These are phyloP conservation scores for Bicyclus anynana DNA, from an alignment of 1,140 invertebrate genomes.

Conservation along the genomic window DNA sequence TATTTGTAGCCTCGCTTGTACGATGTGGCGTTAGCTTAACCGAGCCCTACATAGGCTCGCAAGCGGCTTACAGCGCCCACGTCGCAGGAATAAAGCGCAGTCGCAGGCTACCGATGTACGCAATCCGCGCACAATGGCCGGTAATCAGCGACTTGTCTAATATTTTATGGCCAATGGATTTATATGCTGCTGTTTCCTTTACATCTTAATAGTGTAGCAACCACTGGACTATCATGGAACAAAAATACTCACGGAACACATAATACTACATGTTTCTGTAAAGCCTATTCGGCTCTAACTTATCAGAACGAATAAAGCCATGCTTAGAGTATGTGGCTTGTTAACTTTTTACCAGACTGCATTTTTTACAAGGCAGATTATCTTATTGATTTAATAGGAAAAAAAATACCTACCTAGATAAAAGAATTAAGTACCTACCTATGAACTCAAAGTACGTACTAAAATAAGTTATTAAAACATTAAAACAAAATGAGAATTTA, in stretches of 20 bases:
- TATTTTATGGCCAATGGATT: constrained; percentile 36
- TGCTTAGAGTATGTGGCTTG: no score
- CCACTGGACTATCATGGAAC: background rate
- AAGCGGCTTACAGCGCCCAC: constrained; percentile 32
- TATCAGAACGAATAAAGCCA: no score
- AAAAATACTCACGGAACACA: background rate
- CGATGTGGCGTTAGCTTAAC: background rate
- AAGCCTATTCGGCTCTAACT: no score
- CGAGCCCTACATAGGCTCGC: constrained; percentile 26
- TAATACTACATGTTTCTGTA: no score
- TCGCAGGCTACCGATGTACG: constrained; percentile 37
- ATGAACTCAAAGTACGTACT: no score
- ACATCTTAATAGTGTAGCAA: background rate
- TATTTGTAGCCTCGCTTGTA: background rate
- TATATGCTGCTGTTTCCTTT: constrained; percentile 19
- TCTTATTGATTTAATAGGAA: no score
- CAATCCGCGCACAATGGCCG: constrained; percentile 35
- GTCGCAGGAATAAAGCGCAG: constrained; percentile 25
- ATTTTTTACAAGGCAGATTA: no score
- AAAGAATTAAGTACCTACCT: no score
- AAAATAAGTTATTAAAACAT: no score
- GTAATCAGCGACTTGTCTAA: constrained; percentile 42
- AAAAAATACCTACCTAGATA: no score
- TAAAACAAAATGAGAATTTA: no score
- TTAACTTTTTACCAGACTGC: no score